phyloP scores from a whole-genome alignment of 2,797 vertebrate genomes.

The Falco rusticolus region DNA sequence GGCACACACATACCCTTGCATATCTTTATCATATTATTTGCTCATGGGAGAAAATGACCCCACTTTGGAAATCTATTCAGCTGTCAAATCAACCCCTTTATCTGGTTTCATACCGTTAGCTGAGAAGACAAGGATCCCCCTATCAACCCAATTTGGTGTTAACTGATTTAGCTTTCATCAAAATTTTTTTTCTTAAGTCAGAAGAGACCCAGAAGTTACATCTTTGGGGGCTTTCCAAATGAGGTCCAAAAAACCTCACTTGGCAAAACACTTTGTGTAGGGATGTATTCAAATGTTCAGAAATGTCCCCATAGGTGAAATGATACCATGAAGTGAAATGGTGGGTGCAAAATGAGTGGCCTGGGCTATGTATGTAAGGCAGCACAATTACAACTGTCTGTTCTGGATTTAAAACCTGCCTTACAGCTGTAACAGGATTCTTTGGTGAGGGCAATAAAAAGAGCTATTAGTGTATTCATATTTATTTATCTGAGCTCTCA shows the following conservation, averaged over 20 bases:
- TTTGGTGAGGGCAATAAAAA: slow-evolving; percentile 16
- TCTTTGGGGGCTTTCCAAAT: slow-evolving; percentile 32
- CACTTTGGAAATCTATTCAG: slow-evolving; percentile 58
- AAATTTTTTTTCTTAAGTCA: background rate
- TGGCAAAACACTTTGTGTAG: background rate
- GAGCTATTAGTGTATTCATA: background rate
- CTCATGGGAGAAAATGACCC: slow-evolving; percentile 61
- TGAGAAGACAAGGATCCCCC: slow-evolving; percentile 65
- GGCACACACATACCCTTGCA: slow-evolving; percentile 31
- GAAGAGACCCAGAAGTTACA: slow-evolving; percentile 18
- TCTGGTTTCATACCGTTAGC: slow-evolving; percentile 52
- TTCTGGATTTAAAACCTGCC: slow-evolving; percentile 41
- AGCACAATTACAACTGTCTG: slow-evolving; percentile 3
- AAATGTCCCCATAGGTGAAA: slow-evolving; percentile 55
- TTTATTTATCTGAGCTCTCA: background rate
- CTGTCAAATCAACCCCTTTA: slow-evolving; percentile 63
- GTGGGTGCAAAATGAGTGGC: slow-evolving; percentile 50
- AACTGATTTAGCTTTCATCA: slow-evolving; percentile 63
- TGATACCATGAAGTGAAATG: slow-evolving; percentile 54
- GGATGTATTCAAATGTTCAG: slow-evolving; percentile 28
- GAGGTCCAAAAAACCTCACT: slow-evolving; percentile 21
- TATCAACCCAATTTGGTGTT: slow-evolving; percentile 65
- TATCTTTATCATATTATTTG: slow-evolving; percentile 59
- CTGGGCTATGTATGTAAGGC: background rate
- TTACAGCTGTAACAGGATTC: slow-evolving; percentile 2